phyloP scores from a whole-genome alignment of 2,113 vertebrate species.

The Neolamprologus falcicula region DNA sequence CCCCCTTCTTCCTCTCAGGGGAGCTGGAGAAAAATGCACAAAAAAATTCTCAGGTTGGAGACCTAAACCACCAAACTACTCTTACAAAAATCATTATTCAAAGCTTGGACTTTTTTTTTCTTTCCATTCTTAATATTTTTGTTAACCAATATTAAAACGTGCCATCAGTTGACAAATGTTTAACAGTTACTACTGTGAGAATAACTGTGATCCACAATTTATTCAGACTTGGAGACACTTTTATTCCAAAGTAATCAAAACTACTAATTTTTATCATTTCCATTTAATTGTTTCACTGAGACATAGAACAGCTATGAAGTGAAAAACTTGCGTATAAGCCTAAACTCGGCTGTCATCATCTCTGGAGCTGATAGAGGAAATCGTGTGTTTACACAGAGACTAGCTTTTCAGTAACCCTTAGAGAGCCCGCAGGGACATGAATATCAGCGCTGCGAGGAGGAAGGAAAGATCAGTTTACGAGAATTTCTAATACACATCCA shows the following conservation, averaged over 20 bases:
- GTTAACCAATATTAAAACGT: neutral
- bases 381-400: slow-evolving; percentile 52
- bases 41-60: slow-evolving; percentile 24
- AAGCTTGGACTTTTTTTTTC: neutral
- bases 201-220: neutral
- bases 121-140: neutral
- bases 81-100: slow-evolving; percentile 58
- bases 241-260: neutral
- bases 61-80: slow-evolving; percentile 15
- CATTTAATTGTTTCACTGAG: neutral
- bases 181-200: slow-evolving; percentile 44
- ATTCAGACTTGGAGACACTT: neutral
- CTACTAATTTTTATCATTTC: neutral
- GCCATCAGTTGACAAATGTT: neutral
- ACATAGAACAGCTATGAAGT: neutral
- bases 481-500: slow-evolving; percentile 27
- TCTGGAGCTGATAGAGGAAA: slow-evolving; percentile 57
- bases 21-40: slow-evolving; percentile 72
- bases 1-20: slow-evolving; percentile 67
- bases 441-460: slow-evolving; percentile 28
- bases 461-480: slow-evolving; percentile 53
- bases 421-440: slow-evolving; percentile 34
- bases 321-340: neutral
- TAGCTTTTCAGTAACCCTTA: slow-evolving; percentile 48
- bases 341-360: slow-evolving; percentile 45